phyloP scores from a whole-genome alignment of 2,113 vertebrate genomes.

The Eclectus roratus region DNA sequence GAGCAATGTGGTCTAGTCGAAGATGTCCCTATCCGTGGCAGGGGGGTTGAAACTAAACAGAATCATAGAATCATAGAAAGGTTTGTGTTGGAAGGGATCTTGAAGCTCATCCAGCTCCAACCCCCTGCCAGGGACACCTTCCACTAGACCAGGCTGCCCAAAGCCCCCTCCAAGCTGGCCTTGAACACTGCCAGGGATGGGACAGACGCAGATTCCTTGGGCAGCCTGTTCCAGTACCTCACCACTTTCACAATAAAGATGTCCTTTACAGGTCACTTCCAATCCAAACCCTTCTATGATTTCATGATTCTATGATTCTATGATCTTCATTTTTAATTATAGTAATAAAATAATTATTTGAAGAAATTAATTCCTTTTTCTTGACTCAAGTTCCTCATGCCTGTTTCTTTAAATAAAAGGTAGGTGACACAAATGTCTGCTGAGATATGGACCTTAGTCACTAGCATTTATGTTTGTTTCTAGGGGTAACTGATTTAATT shows the following conservation, averaged over 20 bases:
- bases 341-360: neutral
- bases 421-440: neutral
- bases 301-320: neutral
- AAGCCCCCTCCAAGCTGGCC: neutral
- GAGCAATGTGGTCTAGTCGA: neutral
- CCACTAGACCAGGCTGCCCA: neutral
- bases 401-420: neutral
- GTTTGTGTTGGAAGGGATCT: neutral
- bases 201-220: neutral
- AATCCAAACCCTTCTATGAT: neutral
- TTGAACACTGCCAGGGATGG: neutral
- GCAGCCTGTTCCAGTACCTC: neutral
- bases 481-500: slow-evolving; percentile 19
- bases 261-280: neutral
- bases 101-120: neutral
- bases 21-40: neutral
- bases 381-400: neutral
- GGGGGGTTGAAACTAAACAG: rapidly evolving
- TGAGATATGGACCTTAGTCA: neutral
- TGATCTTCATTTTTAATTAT: neutral
- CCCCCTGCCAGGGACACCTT: neutral
- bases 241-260: neutral
- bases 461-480: neutral
- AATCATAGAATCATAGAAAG: neutral
- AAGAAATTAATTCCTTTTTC: neutral